phyloP scores from a whole-genome alignment of 2,797 vertebrate genomes.

The Vespertilio murinus region DNA sequence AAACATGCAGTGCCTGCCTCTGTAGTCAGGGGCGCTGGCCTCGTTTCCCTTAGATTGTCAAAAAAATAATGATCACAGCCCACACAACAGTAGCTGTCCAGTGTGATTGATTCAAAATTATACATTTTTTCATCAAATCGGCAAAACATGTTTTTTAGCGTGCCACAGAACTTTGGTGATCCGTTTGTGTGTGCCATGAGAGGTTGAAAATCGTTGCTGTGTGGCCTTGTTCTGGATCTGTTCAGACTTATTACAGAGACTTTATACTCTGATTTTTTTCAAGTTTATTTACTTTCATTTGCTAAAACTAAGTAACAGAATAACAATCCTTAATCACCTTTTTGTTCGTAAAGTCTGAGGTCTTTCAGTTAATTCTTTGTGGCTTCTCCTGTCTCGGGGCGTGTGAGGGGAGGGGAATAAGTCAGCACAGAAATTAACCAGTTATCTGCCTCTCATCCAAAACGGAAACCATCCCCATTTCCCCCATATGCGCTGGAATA shows the following conservation, averaged over 20 bases:
- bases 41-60: neutral
- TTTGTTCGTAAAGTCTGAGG: neutral
- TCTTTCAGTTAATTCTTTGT: neutral
- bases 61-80: neutral
- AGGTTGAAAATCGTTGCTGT: neutral
- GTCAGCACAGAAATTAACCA: neutral
- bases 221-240: neutral
- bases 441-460: no score
- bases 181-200: neutral
- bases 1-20: neutral
- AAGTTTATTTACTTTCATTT: conserved; percentile 29
- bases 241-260: neutral
- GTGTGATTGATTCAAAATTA: neutral
- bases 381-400: neutral
- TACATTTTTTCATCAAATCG: neutral
- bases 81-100: neutral
- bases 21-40: neutral
- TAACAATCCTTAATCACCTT: neutral
- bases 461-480: no score
- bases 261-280: conserved; percentile 27
- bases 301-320: conserved; percentile 18
- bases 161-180: neutral
- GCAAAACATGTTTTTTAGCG: neutral
- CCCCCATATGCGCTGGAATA: no score
- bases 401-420: neutral